Percentiles rank a stretch among this genome's conserved stretches.
These are phyloP conservation scores for Schizopygopsis pylzovi DNA, from an alignment of 2,797 vertebrate genomes.

Conservation along the genomic window DNA sequence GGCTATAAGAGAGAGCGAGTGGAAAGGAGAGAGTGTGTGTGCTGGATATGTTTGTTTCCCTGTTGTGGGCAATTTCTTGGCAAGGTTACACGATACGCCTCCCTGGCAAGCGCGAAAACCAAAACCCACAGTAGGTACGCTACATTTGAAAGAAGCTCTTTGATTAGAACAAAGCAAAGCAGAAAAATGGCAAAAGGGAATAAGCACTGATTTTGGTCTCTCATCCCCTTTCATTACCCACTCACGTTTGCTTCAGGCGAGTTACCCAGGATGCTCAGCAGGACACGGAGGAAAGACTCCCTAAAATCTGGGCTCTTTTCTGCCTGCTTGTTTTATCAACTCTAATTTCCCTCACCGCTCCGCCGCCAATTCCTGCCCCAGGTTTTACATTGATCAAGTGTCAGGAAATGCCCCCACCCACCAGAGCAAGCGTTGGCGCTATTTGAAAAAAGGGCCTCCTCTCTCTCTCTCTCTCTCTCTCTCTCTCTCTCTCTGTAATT, in stretches of 20 bases:
- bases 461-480: slow-evolving; percentile 32
- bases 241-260: slow-evolving; percentile 79
- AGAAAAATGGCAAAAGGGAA: slow-evolving; percentile 78
- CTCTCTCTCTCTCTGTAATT: slow-evolving; percentile 77
- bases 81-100: slow-evolving; percentile 66
- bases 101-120: slow-evolving; percentile 68
- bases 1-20: neutral
- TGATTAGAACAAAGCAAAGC: slow-evolving; percentile 80
- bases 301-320: slow-evolving; percentile 68
- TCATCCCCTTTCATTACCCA: slow-evolving; percentile 79
- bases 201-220: slow-evolving; percentile 79
- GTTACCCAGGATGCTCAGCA: slow-evolving; percentile 76
- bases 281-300: slow-evolving; percentile 75
- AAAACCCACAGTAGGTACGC: slow-evolving; percentile 71
- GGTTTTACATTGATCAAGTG: slow-evolving; percentile 82
- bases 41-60: slow-evolving; percentile 67
- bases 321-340: slow-evolving; percentile 74
- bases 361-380: slow-evolving; percentile 73
- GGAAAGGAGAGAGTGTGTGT: neutral
- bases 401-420: slow-evolving; percentile 56
- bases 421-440: slow-evolving; percentile 67
- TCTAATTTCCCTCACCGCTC: slow-evolving; percentile 79
- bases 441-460: slow-evolving; percentile 72
- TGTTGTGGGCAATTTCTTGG: slow-evolving; percentile 72
- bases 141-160: slow-evolving; percentile 75